Evolutionary conservation across 2,888 invertebrate genomes (phyloP), one percentile per base, ranked within the genome.

Genomic region (Callyntrura guangdongensis): DNA sequence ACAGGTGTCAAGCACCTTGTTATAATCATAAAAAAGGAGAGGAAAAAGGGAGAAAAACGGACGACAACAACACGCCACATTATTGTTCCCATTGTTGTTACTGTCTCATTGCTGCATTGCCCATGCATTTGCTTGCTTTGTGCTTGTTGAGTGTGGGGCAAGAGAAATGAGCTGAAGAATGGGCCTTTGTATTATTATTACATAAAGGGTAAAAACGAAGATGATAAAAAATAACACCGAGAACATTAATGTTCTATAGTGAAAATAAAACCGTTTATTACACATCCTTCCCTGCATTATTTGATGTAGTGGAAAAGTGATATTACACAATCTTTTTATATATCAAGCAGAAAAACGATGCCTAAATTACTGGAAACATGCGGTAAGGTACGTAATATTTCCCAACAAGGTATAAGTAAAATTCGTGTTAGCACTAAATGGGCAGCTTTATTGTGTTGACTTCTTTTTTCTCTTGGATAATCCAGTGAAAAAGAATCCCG

Each of bases 1-100:
- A 93, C 92, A 93, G 93, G 93, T 93, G 93, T 92, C 93, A 93
- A 93, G 92, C 91, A 93, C 93, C 93, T 93, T 93, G 93, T 93
- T 93, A 93, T 90, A 79, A 87, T 87, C 81, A 84, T 92, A 82
- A 91, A 91, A 85, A 90, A 69, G 85, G 59, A 47, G 17, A 11
- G 45, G 45, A 74, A 49, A 77, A 27, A 61, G 61, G 86, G 59
- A 81, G 85, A 89, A 64, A 90, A 56, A 27, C 17, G 36, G 47
- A 17, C 74, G 49, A 69, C 36, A 25, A 82, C 8, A 83, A 61
- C 77, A 61, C 27, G 47, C 79, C 9, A 59, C 45, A 59, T 79
- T 56, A 25, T 72, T 69, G 61, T 84, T 72, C 1, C 12, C 36
- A 49, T 49, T 53, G 77, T 77, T 49, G 69, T 69, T 36, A 22